Conservation (phyloP, 2,113 vertebrate genomes). For the Gobio gobio region DNA sequence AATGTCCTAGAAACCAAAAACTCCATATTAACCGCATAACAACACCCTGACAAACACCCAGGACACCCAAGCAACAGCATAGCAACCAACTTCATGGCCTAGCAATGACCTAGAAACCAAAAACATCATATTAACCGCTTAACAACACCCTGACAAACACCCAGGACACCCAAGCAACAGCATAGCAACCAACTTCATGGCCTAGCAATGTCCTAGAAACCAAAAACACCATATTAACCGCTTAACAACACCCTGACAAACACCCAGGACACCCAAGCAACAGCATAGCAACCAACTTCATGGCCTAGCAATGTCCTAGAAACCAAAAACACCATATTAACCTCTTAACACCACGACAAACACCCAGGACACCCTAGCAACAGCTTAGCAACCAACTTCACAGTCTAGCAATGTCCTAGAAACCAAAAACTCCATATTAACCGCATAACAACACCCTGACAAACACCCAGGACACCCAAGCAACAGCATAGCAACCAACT, state of each 20-base stretch:
- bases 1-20: too few relatives aligned
- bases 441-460: not conserved
- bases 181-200: not conserved
- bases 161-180: too few relatives aligned
- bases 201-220: not conserved
- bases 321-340: not conserved
- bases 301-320: not conserved
- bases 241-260: not conserved
- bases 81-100: not conserved
- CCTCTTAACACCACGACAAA: not conserved
- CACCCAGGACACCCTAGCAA: not conserved
- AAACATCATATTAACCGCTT: too few relatives aligned
- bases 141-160: too few relatives aligned
- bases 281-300: not conserved
- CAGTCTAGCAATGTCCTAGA: not conserved
- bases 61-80: too few relatives aligned
- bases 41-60: too few relatives aligned
- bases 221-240: not conserved
- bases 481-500: not conserved
- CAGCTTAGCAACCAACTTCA: not conserved
- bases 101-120: too few relatives aligned
- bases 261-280: not conserved
- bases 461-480: not conserved
- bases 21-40: too few relatives aligned
- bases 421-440: not conserved